Percentiles rank a stretch among this genome's conserved stretches.
phyloP scores from a whole-genome alignment of 2,888 invertebrate species.

The Branchipolynoe longqiensis region DNA sequence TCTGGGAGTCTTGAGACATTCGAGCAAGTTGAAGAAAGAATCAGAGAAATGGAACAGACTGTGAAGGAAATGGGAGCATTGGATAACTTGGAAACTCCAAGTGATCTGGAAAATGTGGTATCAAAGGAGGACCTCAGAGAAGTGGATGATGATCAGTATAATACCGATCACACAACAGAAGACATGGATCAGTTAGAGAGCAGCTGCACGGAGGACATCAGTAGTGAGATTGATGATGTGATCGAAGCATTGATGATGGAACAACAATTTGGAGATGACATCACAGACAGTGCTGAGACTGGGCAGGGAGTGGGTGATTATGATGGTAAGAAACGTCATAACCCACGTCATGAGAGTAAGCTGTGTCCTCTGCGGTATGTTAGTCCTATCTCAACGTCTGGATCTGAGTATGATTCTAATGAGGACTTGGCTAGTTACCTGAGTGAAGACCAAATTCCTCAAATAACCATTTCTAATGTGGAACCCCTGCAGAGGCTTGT shows the following conservation, averaged over 20 bases:
- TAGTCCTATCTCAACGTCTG: conserved; percentile 46
- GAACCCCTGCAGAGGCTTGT: conserved; percentile 1
- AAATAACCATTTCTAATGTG: not conserved
- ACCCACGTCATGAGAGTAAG: not conserved
- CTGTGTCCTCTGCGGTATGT: not conserved
- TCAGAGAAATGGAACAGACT: conserved; percentile 46
- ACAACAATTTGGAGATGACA: conserved; percentile 6
- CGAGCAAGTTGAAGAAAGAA: conserved; percentile 26
- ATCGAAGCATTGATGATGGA: conserved; percentile 51
- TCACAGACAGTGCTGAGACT: not conserved
- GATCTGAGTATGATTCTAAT: conserved; percentile 33
- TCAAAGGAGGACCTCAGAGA: conserved; percentile 45
- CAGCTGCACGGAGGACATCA: conserved; percentile 31
- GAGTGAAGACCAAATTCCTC: not conserved
- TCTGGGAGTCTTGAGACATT: not conserved
- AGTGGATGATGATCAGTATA: conserved; percentile 51
- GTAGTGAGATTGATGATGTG: conserved; percentile 50
- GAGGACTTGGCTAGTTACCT: not conserved
- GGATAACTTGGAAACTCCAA: not conserved
- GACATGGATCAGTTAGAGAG: conserved; percentile 26
- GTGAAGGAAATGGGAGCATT: conserved; percentile 23
- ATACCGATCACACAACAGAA: conserved; percentile 42
- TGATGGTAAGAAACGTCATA: not conserved
- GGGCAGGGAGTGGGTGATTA: not conserved
- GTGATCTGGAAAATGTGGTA: not conserved